Evolutionary conservation across 2,888 invertebrate genomes (phyloP).

Genomic region (Dexiosoma caninum): DNA sequence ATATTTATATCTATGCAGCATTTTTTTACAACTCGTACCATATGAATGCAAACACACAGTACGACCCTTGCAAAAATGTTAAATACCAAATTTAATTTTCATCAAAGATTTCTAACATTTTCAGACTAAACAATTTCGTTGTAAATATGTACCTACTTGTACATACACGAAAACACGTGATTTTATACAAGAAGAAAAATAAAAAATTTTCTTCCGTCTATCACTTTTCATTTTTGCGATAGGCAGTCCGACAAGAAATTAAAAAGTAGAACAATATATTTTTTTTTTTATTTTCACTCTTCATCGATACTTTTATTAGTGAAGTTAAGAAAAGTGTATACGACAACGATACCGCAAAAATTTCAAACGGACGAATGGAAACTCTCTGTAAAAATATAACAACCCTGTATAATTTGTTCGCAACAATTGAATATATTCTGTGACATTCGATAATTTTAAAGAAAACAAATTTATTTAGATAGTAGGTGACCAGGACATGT

Average conservation of each 20-base stretch:
- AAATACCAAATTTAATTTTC: conserved; percentile 36
- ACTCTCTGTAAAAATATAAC: too few species aligned
- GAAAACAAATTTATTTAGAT: too few species aligned
- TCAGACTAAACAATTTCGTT: background rate
- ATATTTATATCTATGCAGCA: background rate
- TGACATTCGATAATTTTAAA: too few species aligned
- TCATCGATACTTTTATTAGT: too few species aligned
- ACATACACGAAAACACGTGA: background rate
- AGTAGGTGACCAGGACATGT: too few species aligned
- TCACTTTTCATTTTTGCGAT: background rate
- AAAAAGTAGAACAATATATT: too few species aligned
- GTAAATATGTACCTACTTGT: background rate
- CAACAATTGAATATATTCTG: too few species aligned
- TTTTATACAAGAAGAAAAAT: background rate
- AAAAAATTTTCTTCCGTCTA: background rate
- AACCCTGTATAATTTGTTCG: too few species aligned
- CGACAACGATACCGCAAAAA: too few species aligned
- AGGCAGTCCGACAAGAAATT: background rate
- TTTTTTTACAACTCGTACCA: conserved; percentile 13
- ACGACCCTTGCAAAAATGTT: conserved; percentile 38
- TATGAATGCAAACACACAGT: conserved; percentile 2
- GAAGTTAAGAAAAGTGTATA: too few species aligned
- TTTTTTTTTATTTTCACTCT: too few species aligned
- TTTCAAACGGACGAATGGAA: too few species aligned
- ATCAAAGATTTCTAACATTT: conserved; percentile 11